Evolutionary conservation across 1,140 invertebrate genomes (phyloP), one percentile per base, ranked within the genome.

Genomic region (Bombus waltoni): DNA sequence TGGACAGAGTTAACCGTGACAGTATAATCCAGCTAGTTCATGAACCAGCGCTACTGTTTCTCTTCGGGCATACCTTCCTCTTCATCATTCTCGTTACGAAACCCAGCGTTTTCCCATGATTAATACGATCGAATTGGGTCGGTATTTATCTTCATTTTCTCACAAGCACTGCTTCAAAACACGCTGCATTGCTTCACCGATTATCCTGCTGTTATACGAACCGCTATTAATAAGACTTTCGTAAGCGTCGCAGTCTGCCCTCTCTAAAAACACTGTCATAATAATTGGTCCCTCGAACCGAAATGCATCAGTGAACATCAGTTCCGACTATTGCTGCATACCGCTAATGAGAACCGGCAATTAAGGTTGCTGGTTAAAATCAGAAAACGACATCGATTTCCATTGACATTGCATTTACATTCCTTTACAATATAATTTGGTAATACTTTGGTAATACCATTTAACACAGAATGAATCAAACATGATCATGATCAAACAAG

Each of bases 1-100:
- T 32, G 44, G 70, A 68, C 66, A 57, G 62, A 65, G 47, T 72
- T 35, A 38, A 66, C 74, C 83, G 82, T 74, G 80, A 84, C 53
- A 83, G 66, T 40, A 62, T 42, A 57, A 35, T 53, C 44, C 32
- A 57, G 32, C n/a, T 42, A 28, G 70, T 35, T 75, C 73, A 40
- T 35, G 47, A 57, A 75, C n/a, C 47, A 53, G 9, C 59, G 47
- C 73, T 57, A 75, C 47, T 57, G 73, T 75, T 75, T 11, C 71
- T 32, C 71, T 32, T n/a, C 44, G 44, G 10, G 1, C 44, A 28
- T 53, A 75, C 44, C 28, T 35, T 72, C 71, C 38, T 44, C 40
- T 35, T 9, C 35, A 18, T 75, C 73, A 44, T 35, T 44, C 35
- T 15, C 32, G 44, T 76, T 53, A 28, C 74, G 74, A 76, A 76